Evolutionary conservation across 2,888 invertebrate genomes (phyloP), one percentile per base, ranked within the genome.

Genomic region (Calliopum simillimum): DNA sequence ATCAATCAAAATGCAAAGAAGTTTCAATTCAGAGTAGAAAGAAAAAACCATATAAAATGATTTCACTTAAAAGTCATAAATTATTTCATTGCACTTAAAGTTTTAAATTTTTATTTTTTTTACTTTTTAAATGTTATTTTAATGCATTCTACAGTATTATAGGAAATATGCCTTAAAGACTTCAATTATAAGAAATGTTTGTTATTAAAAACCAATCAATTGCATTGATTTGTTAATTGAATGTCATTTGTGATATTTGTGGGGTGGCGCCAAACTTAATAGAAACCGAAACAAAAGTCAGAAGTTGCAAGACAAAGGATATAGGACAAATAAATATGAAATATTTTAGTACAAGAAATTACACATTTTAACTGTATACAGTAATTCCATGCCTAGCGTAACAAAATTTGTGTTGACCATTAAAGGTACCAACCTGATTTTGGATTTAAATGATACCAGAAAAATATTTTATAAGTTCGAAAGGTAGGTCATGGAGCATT

Each of bases 1-100:
- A 67, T 67, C 67, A 58, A 67, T 67, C 67, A 67, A 58, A 49
- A 33, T 25, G n/a, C 16, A 58, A 43, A 56, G 56, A 16, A 21
- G 25, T 25, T 23, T 44, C 16, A 44, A 46, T 25, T 56, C 12
- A 25, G 33, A 64, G n/a, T 12, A 25, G 5, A 46, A 11, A 66
- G 56, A 16, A 47, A 46, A 41, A 16, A 19, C 14, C 19, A 8
- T 13, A 41, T 11, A 43, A 64, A 16, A 13, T 43, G 43, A 43
- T 11, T 46, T 19, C 47, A 49, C 23, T 46, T 44, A 19, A 49
- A 33, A 33, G 33, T 8, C 5, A 67, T 55, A 67, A 67, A 67
- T 49, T 58, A 59, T 56, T 56, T 46, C 19, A 21, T 43, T 43
- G 44, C 53, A 46, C 44, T 43, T 59, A n/a, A 13, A 8, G 21